phyloP scores from a whole-genome alignment of 64 coral and sea anemone genomes.

The Astreopora myriophthalma region DNA sequence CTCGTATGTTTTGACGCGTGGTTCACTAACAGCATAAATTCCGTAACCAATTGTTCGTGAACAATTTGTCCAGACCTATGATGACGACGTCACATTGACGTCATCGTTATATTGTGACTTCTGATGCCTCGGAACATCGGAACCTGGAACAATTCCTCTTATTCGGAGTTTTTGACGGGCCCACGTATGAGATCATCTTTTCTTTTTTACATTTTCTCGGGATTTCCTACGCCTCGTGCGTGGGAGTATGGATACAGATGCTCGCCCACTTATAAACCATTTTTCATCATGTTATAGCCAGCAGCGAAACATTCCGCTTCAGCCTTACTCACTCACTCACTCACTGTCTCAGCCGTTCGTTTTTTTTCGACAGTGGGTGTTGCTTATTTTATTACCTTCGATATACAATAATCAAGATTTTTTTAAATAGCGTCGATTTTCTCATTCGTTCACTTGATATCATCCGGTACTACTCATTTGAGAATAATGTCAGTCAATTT shows the following conservation, averaged over 20 bases:
- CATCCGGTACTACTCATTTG: too few relatives aligned
- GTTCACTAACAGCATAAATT: not conserved
- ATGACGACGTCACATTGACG: constrained; percentile 22
- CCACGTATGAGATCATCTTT: too few relatives aligned
- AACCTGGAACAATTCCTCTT: too few relatives aligned
- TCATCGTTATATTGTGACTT: not conserved
- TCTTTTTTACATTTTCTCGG: not conserved
- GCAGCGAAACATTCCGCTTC: not conserved
- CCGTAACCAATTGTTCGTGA: not conserved
- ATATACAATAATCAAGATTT: too few relatives aligned
- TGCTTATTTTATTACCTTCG: too few relatives aligned
- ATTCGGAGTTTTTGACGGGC: too few relatives aligned
- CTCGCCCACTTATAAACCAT: not conserved
- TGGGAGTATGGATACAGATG: not conserved
- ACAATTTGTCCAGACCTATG: not conserved
- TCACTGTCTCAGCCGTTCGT: too few relatives aligned
- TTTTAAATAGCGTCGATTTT: too few relatives aligned
- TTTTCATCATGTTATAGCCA: not conserved
- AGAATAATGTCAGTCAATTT: too few relatives aligned
- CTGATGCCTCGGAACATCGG: not conserved
- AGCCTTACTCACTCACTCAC: too few relatives aligned
- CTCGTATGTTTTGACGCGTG: not conserved
- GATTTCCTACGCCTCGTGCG: not conserved
- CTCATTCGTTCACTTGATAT: too few relatives aligned
- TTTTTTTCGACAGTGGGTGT: too few relatives aligned